Evolutionary conservation across 2,113 vertebrate species (phyloP), one percentile per base, ranked within the genome.

Genomic region (Microcebus griseorufus): DNA sequence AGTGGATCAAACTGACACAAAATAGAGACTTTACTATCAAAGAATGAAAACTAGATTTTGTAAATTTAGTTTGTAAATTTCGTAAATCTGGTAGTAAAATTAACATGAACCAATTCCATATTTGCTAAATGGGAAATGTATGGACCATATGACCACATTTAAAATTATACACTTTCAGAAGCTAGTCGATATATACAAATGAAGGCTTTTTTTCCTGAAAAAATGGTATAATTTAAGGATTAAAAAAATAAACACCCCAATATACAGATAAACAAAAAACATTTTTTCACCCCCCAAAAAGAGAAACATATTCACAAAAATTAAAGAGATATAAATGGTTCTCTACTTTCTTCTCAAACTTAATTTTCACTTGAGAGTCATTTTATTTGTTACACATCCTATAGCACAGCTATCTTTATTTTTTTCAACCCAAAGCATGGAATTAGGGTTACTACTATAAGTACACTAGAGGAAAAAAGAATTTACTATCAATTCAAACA

Each of bases 351-450:
- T 75, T 94, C 1, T 51, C 14, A 76, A 79, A 84, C 37, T 51
- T 79, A 94, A 84, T 87, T 96, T 94, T 90, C 65, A 62, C 76
- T 81, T 79, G 76, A 88, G 90, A 96, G 51, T 34, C 42, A 94
- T 27, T 65, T 42, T 94, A 93, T 69, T 85, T 93, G 23, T 76
- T 70, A 72, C 9, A 93, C 18, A 95, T n/a, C 18, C 45, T 88
- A 2, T 42, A 96, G 70, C 29, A 80, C 55, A 58, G 55, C 22
- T 13, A 64, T 25, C 1, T 81, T 93, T 45, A 89, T 37, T 80
- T 93, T 64, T 94, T 94, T 76, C 70, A 84, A 76, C 6, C 32
- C 48, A 70, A 90, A 37, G n/a, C 51, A 84, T 0, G 84, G 65
- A 84, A 58, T 86, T 78, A 93, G 29, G 27, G 65, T 29, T 18